These are phyloP conservation scores for Periparus ater DNA, from an alignment of 2,797 vertebrate species.

Conservation along the genomic window DNA sequence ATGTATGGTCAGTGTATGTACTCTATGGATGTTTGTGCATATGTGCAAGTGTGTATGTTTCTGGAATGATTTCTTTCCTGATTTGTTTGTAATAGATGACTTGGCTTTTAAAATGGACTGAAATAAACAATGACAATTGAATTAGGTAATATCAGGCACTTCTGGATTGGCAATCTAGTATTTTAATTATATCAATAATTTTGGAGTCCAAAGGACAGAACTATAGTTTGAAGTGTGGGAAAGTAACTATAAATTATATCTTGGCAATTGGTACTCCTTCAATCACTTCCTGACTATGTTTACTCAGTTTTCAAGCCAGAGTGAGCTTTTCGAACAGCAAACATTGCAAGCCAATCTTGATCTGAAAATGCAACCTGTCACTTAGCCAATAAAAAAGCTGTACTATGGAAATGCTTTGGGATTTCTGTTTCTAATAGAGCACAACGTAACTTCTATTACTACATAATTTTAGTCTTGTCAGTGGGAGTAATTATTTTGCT, in stretches of 20 bases:
- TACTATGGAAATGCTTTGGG: neutral
- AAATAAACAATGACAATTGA: constrained; percentile 28
- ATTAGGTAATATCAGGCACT: neutral
- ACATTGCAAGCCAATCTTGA: constrained; percentile 20
- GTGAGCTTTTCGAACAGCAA: constrained; percentile 27
- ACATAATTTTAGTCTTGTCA: neutral
- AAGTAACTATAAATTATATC: constrained; percentile 55
- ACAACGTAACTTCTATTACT: neutral
- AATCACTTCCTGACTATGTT: constrained; percentile 55
- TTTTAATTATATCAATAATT: constrained; percentile 33
- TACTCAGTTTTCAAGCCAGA: constrained; percentile 44
- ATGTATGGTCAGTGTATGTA: neutral
- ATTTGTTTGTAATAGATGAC: neutral
- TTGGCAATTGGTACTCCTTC: neutral
- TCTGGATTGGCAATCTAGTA: neutral
- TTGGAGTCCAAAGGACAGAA: constrained; percentile 1
- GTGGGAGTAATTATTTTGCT: constrained; percentile 12
- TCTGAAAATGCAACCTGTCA: constrained; percentile 44
- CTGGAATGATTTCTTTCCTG: neutral
- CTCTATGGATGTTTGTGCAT: neutral
- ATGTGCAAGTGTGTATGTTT: neutral
- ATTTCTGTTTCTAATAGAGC: constrained; percentile 51
- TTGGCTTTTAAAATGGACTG: neutral
- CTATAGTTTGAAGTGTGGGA: constrained; percentile 37
- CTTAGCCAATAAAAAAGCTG: constrained; percentile 33